Evolutionary conservation across 2,113 vertebrate species (phyloP).

Genomic region (Gavia stellata): DNA sequence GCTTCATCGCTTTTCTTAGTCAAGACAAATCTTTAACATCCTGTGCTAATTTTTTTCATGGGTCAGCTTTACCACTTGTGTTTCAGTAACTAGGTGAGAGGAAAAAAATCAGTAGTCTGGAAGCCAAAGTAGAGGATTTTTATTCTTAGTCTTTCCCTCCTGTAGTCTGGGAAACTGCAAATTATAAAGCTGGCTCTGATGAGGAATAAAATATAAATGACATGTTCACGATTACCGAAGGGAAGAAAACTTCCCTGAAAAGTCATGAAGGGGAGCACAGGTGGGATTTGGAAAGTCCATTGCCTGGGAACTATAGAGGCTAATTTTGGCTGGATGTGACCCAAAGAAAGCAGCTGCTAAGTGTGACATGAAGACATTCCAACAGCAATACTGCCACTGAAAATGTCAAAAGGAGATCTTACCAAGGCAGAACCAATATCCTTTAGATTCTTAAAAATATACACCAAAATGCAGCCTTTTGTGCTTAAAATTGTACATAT

Average conservation of each 20-base stretch:
- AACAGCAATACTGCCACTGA: slow-evolving; percentile 58
- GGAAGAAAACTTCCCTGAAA: slow-evolving; percentile 47
- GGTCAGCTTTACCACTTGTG: not conserved
- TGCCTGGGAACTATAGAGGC: slow-evolving; percentile 36
- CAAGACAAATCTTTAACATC: not conserved
- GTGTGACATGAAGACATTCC: slow-evolving; percentile 65
- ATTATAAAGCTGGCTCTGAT: slow-evolving; percentile 36
- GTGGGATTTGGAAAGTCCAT: slow-evolving; percentile 51
- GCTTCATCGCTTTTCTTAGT: not conserved
- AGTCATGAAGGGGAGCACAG: slow-evolving; percentile 28
- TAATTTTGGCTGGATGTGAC: slow-evolving; percentile 54
- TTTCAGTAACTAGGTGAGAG: slow-evolving; percentile 7
- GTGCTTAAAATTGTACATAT: slow-evolving; percentile 38
- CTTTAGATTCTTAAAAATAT: slow-evolving; percentile 53
- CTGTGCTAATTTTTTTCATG: not conserved
- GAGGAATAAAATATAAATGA: slow-evolving; percentile 41
- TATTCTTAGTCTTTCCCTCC: slow-evolving; percentile 34
- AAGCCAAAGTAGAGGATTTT: not conserved
- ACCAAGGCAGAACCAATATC: slow-evolving; percentile 58
- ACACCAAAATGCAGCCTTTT: slow-evolving; percentile 57
- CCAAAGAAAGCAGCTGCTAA: slow-evolving; percentile 55
- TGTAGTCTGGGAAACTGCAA: slow-evolving; percentile 29
- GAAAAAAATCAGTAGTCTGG: not conserved
- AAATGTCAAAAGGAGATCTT: slow-evolving; percentile 51
- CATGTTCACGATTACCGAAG: slow-evolving; percentile 21